Base-by-base conservation (phyloP, 2,888 invertebrate genomes). In the Patella ulyssiponensis region DNA sequence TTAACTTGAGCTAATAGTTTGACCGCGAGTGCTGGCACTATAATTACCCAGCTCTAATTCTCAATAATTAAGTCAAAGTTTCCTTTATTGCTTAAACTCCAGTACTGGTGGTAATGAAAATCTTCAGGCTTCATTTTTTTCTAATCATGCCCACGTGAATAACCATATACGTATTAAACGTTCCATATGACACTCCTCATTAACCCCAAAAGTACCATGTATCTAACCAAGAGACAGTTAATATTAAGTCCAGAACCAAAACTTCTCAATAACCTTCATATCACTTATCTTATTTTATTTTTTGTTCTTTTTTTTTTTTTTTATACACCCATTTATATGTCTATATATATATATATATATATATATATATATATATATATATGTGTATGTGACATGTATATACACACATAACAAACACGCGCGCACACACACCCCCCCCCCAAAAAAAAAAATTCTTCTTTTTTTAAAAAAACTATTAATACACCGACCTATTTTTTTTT, bases 21-120 rank as follows among this genome's bases (percentile, higher is more conserved):
- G 84, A 86, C 87, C 87, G 86, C 86, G 80, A 81, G 78, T 80
- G 86, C 87, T 87, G 87, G 87, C 86, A 87, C 87, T 74, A 76
- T 77, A 80, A 77, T 85, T 77, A 77, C 78, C 83, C 77, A 74
- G 71, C 72, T 52, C 51, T 73, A 17, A 5, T 20, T 51, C 17
- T 23, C 74, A 64, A 54, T 69, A 27, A 15, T 71, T 74, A 75
- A n/a, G 44, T 58, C 75, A 64, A 52, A 69, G n/a, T 70, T 51
- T 69, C 51, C 17, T 73, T 44, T 58, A 75, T 69, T 69, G 33
- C 52, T 54, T 78, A 78, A 78, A 33, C 64, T 75, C 53, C 69
- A 73, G 53, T 71, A 78, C 78, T 73, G 76, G 72, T 53, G 71
- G 52, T 71, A 73, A 54, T 58, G 33, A 74, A 33, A 58, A 44